Evolutionary conservation across 2,113 vertebrate genomes (phyloP).

Genomic region (Condylura cristata): DNA sequence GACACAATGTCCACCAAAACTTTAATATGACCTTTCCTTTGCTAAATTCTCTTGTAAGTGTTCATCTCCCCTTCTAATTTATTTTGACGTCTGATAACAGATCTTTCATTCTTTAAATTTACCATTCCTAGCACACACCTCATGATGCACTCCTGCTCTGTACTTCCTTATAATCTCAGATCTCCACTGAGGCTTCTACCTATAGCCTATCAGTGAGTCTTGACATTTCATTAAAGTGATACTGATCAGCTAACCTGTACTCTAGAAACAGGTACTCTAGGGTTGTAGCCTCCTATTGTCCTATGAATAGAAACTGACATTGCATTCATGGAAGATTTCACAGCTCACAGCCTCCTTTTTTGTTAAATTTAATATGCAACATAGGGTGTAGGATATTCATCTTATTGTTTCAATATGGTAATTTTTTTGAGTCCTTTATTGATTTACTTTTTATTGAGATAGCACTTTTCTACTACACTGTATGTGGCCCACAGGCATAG

Average conservation of each 20-base stretch:
- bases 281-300: neutral
- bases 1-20: rapidly evolving
- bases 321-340: neutral
- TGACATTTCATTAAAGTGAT: slow-evolving; percentile 61
- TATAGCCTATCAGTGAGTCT: neutral
- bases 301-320: neutral
- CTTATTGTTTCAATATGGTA: neutral
- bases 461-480: too few species aligned
- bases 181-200: neutral
- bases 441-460: too few species aligned
- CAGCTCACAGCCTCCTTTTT: neutral
- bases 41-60: neutral
- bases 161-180: neutral
- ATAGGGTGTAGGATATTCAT: neutral
- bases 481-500: too few species aligned
- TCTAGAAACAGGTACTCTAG: neutral
- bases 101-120: neutral
- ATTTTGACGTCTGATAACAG: neutral
- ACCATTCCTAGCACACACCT: neutral
- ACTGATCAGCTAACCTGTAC: neutral
- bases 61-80: neutral
- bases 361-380: neutral
- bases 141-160: neutral
- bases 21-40: neutral
- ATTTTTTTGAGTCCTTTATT: neutral